Evolutionary conservation across 2,888 invertebrate species (phyloP).

Genomic region (Willowsia nigromaculata): DNA sequence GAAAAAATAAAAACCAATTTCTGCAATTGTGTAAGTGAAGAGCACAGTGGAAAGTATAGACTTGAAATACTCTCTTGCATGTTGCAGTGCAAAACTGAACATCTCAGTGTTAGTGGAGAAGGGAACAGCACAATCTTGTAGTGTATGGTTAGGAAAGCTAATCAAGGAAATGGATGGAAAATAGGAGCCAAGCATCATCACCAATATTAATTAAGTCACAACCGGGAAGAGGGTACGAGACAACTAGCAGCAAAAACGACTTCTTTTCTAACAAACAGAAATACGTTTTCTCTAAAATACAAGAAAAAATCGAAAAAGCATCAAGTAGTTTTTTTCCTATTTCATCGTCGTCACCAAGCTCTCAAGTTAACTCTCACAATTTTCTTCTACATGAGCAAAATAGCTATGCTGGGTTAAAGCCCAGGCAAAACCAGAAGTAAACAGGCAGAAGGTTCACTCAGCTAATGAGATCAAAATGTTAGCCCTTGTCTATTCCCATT

Average conservation of each 20-base stretch:
- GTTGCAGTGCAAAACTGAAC: slow-evolving; percentile 4
- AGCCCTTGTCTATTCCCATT: slow-evolving; percentile 71
- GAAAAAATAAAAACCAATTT: slow-evolving; percentile 27
- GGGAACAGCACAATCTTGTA: slow-evolving; percentile 1
- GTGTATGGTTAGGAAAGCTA: slow-evolving; percentile 57
- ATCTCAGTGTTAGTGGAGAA: not conserved
- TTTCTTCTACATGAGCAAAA: too few relatives aligned
- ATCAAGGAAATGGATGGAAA: slow-evolving; percentile 77
- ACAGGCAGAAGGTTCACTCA: slow-evolving; percentile 70
- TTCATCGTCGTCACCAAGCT: slow-evolving; percentile 19
- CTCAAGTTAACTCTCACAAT: slow-evolving; percentile 2
- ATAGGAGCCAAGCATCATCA: slow-evolving; percentile 76
- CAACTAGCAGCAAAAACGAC: slow-evolving; percentile 33
- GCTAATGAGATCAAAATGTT: slow-evolving; percentile 78
- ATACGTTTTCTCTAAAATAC: slow-evolving; percentile 28
- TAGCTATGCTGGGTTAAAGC: too few relatives aligned
- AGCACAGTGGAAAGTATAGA: not conserved
- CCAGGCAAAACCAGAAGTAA: slow-evolving; percentile 44
- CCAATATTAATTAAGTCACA: slow-evolving; percentile 77
- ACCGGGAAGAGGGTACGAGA: slow-evolving; percentile 61
- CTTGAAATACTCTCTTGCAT: too few relatives aligned
- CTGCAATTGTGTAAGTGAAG: not conserved
- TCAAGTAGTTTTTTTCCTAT: slow-evolving; percentile 61
- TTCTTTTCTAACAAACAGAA: not conserved
- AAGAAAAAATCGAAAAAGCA: slow-evolving; percentile 55